Evolutionary conservation across 2,797 vertebrate species (phyloP), one percentile per base, ranked within the genome.

Genomic region (Crax fasciolata): DNA sequence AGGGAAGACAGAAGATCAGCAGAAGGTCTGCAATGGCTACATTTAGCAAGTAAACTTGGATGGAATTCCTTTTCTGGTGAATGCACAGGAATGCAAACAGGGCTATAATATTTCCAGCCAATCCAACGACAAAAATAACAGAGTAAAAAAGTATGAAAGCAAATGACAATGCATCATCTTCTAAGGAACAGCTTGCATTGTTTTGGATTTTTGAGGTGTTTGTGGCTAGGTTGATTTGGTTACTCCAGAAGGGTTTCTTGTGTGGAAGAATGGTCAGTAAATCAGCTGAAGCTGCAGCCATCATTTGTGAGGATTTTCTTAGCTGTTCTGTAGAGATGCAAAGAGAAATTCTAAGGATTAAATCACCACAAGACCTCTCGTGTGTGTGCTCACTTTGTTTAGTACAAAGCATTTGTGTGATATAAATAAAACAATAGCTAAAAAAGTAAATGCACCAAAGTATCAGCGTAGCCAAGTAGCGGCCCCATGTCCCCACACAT

Each of bases 21-120:
- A 99, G 96, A 87, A 99, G 97, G 95, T 99, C 99, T 16, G 99
- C 98, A 21, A 99, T 84, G 2, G 98, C 99, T 10, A 98, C 95
- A 1, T 99, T 99, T 52, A 99, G 98, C 84, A 99, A 98, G 72
- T 99, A 99, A 91, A 99, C 97, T 46, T 98, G 98, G 91, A 99
- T 98, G 1, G 99, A 99, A 98, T 99, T 99, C 97, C 98, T 99
- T 96, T 99, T 99, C 27, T 97, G 96, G 49, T 98, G 97, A 52
- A 99, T 94, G 14, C 95, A 95, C 78, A 99, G 96, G 97, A 99
- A 99, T 52, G 99, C 98, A 97, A 98, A 99, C 35, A 99, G 97
- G 55, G 99, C 99, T 76, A 98, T 96, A 83, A 98, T 83, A 93
- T 99, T 99, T 62, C 99, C 99, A 20, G 86, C 68, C 21, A 99